Conservation (phyloP, 2,797 vertebrate species). For the Dendrocincla fuliginosa region DNA sequence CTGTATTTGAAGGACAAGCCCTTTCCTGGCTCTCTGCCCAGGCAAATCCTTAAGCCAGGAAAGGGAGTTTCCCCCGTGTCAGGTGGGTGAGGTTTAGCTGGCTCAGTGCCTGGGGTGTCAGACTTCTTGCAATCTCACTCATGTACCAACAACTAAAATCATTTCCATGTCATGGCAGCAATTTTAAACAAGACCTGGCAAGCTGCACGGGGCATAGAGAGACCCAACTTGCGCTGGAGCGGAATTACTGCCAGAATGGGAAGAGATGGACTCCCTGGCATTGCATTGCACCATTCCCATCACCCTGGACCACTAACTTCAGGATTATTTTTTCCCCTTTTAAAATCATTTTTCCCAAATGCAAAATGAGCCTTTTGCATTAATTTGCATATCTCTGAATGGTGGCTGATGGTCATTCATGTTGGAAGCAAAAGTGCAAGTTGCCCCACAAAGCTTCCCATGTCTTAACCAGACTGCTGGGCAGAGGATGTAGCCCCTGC, state of each 20-base stretch:
- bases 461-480: neutral
- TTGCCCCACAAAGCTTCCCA: neutral
- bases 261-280: neutral
- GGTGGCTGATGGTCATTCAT: neutral
- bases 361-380: neutral
- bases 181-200: neutral
- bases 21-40: slow-evolving; percentile 4
- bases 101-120: neutral
- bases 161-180: neutral
- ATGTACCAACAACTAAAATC: neutral
- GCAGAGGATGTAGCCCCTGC: neutral
- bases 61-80: neutral
- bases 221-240: neutral
- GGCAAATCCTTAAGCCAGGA: neutral
- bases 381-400: neutral
- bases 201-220: neutral
- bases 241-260: neutral
- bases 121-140: neutral
- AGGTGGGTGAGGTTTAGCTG: neutral
- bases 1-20: neutral
- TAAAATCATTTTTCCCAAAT: neutral
- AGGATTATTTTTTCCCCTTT: neutral
- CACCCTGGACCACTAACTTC: neutral
- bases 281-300: neutral
- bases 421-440: neutral